Conservation (phyloP, 2,113 vertebrate genomes). For the Salvelinus sp. region DNA sequence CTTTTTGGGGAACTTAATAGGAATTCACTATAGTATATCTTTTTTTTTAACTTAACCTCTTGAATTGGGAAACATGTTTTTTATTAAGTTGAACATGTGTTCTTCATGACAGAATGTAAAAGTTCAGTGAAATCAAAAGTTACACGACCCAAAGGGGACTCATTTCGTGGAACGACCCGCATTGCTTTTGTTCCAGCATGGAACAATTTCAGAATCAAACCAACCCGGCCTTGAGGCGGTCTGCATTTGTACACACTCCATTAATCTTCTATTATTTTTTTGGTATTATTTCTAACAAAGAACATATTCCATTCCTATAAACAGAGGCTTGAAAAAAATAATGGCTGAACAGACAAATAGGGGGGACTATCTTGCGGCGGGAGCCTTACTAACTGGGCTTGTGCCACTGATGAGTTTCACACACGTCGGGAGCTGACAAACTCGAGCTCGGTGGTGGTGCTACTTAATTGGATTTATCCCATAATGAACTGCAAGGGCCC, state of each 20-base stretch:
- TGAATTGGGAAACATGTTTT: too few relatives aligned
- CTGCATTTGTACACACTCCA: neutral
- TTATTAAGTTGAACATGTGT: too few relatives aligned
- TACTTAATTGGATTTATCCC: slow-evolving; percentile 69
- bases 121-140: too few relatives aligned
- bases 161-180: too few relatives aligned
- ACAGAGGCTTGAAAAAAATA: neutral
- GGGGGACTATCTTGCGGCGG: slow-evolving; percentile 31
- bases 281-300: neutral
- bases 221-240: neutral
- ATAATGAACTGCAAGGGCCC: slow-evolving; percentile 65
- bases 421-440: slow-evolving; percentile 25
- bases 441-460: slow-evolving; percentile 50
- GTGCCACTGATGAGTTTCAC: slow-evolving; percentile 49
- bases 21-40: too few relatives aligned
- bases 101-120: too few relatives aligned
- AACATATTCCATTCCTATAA: neutral
- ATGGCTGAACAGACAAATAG: slow-evolving; percentile 7
- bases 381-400: slow-evolving; percentile 44
- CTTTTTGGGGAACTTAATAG: too few relatives aligned
- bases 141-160: too few relatives aligned
- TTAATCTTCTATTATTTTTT: too few relatives aligned
- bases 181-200: too few relatives aligned
- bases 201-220: too few relatives aligned
- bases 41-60: too few relatives aligned